Base-by-base conservation (phyloP, 2,888 invertebrate species). In the Sipha maydis region DNA sequence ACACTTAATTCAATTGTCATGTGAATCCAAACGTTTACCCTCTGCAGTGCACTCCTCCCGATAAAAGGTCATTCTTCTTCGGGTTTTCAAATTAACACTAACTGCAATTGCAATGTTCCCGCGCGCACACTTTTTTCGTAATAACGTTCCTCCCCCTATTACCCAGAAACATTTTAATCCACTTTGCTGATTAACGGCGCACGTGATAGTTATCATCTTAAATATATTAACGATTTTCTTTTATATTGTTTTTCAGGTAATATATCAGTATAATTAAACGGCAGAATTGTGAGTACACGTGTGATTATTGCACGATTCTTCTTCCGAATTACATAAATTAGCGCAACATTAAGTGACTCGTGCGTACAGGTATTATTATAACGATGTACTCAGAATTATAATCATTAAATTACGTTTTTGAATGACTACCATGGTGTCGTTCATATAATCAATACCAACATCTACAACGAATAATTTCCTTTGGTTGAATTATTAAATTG, bases 1-100 rank as follows among this genome's bases (percentile, higher is more conserved):
- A 38, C 83, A 56, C 34, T 75, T 83, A 83, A 83, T 83, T 83
- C 83, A 83, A 83, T 83, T 83, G 56, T 75, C 67, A 28, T 69
- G 25, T 71, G 48, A 83, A 48, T 48, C 17, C 80, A 19, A 54
- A 48, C 48, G 48, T 48, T 48, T 11, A 28, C 48, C 71, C 83
- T 71, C 71, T 17, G 28, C 14, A 28, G 14, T 14, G 48, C 0
- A 48, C 8, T 38, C 38, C 31, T 1, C 25, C 31, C 28, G 19
- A 21, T n/a, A 34, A 83, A 73, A 25, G 83, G 73, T 73, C 34
- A 54, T 54, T n/a, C 61, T 56, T 19, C 28, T 56, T 25, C 34
- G 75, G n/a, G 48, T 48, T 34, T 56, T 34, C 34, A 54, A 54
- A 11, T 25, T 25, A 48, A 54, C 0, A 48, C 2, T 8, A 11